These are phyloP conservation scores for Microtus oregoni DNA, from an alignment of 2,113 vertebrate species.

Conservation along the genomic window DNA sequence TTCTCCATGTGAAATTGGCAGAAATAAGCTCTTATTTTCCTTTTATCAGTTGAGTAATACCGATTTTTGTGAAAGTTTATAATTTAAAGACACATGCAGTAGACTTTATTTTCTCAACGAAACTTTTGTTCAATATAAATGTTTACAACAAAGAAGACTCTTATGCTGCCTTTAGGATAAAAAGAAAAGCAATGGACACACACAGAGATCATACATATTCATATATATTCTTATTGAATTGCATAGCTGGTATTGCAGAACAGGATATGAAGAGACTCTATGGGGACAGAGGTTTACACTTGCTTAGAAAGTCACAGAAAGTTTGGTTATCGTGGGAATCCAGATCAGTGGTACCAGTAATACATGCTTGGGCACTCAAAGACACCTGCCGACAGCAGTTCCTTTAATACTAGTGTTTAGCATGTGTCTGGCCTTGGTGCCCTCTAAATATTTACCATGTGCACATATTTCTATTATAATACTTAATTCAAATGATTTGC, in stretches of 20 bases:
- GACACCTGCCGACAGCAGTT: no score
- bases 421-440: background rate
- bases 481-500: background rate
- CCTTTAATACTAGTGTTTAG: background rate
- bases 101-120: slow-evolving; percentile 25
- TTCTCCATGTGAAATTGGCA: background rate
- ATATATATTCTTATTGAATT: background rate
- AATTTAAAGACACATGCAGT: background rate
- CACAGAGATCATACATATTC: background rate
- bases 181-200: background rate
- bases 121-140: background rate
- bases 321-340: background rate
- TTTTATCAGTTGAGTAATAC: background rate
- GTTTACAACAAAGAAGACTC: background rate
- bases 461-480: background rate
- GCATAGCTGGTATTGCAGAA: background rate
- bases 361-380: no score
- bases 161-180: background rate
- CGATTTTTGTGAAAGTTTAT: background rate
- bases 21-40: slow-evolving; percentile 7
- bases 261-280: background rate
- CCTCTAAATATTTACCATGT: background rate
- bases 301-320: background rate
- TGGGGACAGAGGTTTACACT: background rate
- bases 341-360: background rate